These are phyloP conservation scores for Nicator chloris DNA, from an alignment of 2,113 vertebrate genomes.

Conservation along the genomic window DNA sequence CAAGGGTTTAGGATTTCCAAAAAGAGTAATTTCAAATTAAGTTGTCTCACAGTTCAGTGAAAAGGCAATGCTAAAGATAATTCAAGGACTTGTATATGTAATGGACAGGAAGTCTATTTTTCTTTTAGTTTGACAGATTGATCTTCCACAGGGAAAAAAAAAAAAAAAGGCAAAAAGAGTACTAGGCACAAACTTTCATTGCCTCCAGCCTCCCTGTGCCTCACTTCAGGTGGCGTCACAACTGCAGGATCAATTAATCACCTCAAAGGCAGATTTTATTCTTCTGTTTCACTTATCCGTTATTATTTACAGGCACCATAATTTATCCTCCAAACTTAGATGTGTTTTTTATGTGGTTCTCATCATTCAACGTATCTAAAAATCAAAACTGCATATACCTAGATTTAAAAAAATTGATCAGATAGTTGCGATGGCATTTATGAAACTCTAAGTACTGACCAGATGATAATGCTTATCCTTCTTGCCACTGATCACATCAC, in stretches of 20 bases:
- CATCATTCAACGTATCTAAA: not conserved
- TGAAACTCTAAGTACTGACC: not conserved
- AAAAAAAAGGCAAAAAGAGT: not conserved
- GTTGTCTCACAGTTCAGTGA: conserved; percentile 55
- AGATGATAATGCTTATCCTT: not conserved
- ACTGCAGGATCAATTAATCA: not conserved
- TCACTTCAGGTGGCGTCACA: not conserved
- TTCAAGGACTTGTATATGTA: conserved; percentile 51
- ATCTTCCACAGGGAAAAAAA: not conserved
- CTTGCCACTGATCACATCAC: not conserved
- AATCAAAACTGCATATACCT: not conserved
- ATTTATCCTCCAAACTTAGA: not conserved
- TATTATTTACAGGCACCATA: not conserved
- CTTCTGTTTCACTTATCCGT: conserved; percentile 11
- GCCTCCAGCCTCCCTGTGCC: not conserved
- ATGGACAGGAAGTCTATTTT: conserved; percentile 61
- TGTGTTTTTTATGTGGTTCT: not conserved
- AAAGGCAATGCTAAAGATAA: conserved; percentile 55
- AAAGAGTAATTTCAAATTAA: conserved; percentile 63
- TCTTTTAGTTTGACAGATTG: conserved; percentile 55
- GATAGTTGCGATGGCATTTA: not conserved
- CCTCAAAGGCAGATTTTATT: conserved; percentile 9
- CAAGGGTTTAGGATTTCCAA: conserved; percentile 55
- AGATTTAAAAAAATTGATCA: not conserved
- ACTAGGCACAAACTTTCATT: conserved; percentile 41